Evolutionary conservation across 2,797 vertebrate genomes (phyloP).

Genomic region (Helarctos malayanus): DNA sequence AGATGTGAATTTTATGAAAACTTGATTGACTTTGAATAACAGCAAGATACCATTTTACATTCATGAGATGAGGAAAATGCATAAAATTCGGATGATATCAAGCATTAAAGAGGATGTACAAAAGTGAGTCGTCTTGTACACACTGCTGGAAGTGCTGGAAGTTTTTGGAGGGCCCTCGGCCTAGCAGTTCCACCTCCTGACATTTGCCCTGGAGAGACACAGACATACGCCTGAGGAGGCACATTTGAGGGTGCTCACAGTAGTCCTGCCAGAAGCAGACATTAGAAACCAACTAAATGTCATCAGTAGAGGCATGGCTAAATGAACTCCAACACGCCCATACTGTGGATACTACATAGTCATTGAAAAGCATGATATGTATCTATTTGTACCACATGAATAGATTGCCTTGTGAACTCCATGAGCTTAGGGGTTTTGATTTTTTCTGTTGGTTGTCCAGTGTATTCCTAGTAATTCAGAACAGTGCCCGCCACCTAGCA

Average conservation of each 20-base stretch:
- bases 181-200: not conserved
- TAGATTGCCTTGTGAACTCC: not conserved
- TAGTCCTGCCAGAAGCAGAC: not conserved
- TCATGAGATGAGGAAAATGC: not conserved
- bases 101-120: not conserved
- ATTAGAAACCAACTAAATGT: not conserved
- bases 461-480: not conserved
- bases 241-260: not conserved
- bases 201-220: not conserved
- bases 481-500: not conserved
- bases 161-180: not conserved
- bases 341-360: not conserved
- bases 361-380: not conserved
- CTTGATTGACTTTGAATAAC: slow-evolving; percentile 7
- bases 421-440: not conserved
- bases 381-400: not conserved
- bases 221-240: not conserved
- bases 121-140: not conserved
- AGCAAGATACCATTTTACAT: not conserved
- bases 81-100: not conserved
- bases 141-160: not conserved
- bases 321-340: not conserved
- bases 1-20: slow-evolving; percentile 40
- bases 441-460: not conserved
- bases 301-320: not conserved